phyloP scores from a whole-genome alignment of 1,140 invertebrate species.

The Oncopodura yosiiana region DNA sequence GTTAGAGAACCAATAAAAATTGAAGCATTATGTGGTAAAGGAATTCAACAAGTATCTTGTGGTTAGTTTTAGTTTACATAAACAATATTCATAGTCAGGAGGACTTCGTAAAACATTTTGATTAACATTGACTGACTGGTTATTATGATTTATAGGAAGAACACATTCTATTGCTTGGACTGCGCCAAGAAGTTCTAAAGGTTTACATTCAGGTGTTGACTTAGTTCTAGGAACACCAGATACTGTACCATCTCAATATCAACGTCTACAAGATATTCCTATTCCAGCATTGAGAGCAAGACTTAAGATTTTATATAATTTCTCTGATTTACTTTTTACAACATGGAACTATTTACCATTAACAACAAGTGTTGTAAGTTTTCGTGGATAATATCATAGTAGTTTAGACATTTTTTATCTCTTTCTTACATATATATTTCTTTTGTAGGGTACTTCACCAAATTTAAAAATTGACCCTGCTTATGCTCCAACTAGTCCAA shows the following conservation, averaged over 20 bases:
- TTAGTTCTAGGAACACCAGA: constrained; percentile 32
- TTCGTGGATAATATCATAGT: background rate
- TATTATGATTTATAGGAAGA: constrained; percentile 50
- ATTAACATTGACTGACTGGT: too few relatives aligned
- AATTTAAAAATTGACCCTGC: constrained; percentile 23
- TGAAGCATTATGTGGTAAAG: constrained; percentile 46
- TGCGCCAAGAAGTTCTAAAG: constrained; percentile 38
- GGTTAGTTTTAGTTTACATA: too few relatives aligned
- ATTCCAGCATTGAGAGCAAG: constrained; percentile 47
- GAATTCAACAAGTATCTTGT: constrained; percentile 47
- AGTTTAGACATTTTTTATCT: background rate
- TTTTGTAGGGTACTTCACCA: constrained; percentile 11
- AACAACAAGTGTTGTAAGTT: constrained; percentile 37
- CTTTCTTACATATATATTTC: background rate
- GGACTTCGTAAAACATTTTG: too few relatives aligned
- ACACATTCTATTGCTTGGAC: constrained; percentile 58
- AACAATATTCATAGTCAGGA: too few relatives aligned
- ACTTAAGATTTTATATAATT: constrained; percentile 51
- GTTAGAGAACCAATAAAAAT: constrained; percentile 51
- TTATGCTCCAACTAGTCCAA: constrained; percentile 27
- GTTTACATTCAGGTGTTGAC: constrained; percentile 30
- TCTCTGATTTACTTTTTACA: constrained; percentile 54
- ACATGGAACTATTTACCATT: constrained; percentile 54
- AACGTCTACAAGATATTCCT: constrained; percentile 45
- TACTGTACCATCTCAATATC: constrained; percentile 50